Conservation (phyloP, 2,113 vertebrate species). For the Ceyx margarethae region DNA sequence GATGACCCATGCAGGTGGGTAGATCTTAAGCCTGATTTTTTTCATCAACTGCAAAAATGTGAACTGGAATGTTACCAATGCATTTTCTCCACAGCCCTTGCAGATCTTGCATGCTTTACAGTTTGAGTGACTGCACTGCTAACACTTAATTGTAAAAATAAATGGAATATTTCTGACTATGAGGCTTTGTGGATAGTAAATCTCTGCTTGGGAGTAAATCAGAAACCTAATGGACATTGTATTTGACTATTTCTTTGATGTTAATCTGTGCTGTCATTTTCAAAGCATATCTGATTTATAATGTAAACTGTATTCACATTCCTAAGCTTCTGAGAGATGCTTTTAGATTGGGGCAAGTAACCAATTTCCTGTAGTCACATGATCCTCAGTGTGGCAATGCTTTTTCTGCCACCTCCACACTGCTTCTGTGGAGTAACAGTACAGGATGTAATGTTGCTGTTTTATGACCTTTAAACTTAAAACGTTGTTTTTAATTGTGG, state of each 20-base stretch:
- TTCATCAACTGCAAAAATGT: background rate
- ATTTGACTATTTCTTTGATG: background rate
- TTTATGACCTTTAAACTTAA: slow-evolving; percentile 19
- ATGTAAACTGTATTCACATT: background rate
- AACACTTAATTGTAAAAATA: background rate
- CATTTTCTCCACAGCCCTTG: slow-evolving; percentile 12
- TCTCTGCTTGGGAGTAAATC: background rate
- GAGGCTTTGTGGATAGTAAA: background rate
- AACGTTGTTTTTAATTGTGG: background rate
- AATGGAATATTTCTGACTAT: background rate
- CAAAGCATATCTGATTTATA: background rate
- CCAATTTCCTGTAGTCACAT: background rate
- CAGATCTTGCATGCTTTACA: slow-evolving; percentile 51
- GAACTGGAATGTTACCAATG: background rate
- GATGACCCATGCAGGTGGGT: slow-evolving; percentile 37
- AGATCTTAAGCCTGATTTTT: background rate
- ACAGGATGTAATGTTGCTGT: background rate
- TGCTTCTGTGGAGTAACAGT: background rate
- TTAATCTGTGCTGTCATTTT: background rate
- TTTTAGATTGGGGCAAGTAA: background rate
- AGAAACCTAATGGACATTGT: background rate
- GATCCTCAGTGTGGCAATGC: background rate
- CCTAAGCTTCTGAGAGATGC: background rate
- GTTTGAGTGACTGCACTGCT: slow-evolving; percentile 20
- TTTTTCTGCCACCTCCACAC: background rate